Conservation (phyloP, 2,888 invertebrate species). For the Parnassius glacialis region DNA sequence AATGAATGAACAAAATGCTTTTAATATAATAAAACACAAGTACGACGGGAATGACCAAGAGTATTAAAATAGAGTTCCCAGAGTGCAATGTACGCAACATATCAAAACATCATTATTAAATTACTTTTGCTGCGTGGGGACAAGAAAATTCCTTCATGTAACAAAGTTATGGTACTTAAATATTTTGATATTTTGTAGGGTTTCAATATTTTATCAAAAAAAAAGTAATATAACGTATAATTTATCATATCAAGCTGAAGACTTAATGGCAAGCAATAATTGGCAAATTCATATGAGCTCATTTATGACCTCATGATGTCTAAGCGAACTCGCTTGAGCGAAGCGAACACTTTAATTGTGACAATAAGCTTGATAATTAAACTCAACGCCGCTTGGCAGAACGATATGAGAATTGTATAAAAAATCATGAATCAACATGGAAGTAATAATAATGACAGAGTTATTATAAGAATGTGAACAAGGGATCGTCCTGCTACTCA, state of each 20-base stretch:
- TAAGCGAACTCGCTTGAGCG: conserved; percentile 38
- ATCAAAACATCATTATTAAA: conserved; percentile 34
- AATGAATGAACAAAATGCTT: conserved; percentile 19
- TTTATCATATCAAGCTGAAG: not conserved
- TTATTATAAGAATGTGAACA: too few relatives aligned
- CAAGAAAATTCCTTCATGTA: not conserved
- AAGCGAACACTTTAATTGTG: conserved; percentile 58
- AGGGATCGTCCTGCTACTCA: too few relatives aligned
- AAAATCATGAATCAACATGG: not conserved
- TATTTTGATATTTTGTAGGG: too few relatives aligned
- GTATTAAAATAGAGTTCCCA: conserved; percentile 47
- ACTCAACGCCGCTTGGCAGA: conserved; percentile 30
- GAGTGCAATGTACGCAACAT: conserved; percentile 57
- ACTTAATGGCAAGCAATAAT: conserved; percentile 25
- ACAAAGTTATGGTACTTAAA: too few relatives aligned
- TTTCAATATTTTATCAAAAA: not conserved
- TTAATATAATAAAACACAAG: not conserved
- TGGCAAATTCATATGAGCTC: conserved; percentile 58
- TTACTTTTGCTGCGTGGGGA: not conserved
- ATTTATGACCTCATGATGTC: conserved; percentile 64
- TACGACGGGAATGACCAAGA: conserved; percentile 38
- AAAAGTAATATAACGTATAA: not conserved
- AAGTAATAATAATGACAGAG: too few relatives aligned
- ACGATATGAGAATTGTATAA: not conserved
- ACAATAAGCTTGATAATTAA: conserved; percentile 53